Evolutionary conservation across 1,140 invertebrate species (phyloP).

Genomic region (Nylanderia fulva): DNA sequence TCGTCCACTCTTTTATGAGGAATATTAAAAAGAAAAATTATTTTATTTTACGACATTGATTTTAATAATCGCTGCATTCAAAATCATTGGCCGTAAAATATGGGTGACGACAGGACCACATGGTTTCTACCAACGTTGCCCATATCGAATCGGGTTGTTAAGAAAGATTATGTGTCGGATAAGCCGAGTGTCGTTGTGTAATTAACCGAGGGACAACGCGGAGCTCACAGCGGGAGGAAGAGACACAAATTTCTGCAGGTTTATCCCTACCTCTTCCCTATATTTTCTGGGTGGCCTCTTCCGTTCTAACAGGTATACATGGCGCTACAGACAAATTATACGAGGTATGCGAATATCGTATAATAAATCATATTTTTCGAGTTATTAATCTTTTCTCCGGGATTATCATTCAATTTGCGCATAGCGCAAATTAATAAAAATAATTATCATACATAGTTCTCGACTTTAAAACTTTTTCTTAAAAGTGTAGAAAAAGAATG

Average conservation of each 20-base stretch:
- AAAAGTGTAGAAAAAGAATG: background rate
- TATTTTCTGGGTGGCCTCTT: constrained; percentile 66
- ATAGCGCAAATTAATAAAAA: background rate
- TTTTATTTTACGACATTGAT: background rate
- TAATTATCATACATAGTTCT: background rate
- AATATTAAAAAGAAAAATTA: constrained; percentile 5
- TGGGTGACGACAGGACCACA: constrained; percentile 56
- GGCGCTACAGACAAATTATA: constrained; percentile 12
- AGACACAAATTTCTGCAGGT: constrained; percentile 74
- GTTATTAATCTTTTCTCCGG: background rate
- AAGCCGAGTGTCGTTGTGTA: constrained; percentile 78
- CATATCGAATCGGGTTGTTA: constrained; percentile 52
- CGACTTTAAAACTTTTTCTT: background rate
- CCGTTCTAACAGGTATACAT: constrained; percentile 48
- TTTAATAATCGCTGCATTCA: constrained; percentile 15
- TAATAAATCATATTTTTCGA: constrained; percentile 42
- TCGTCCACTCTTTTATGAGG: background rate
- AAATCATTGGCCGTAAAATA: constrained; percentile 31
- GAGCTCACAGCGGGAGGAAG: constrained; percentile 66
- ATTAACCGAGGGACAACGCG: constrained; percentile 76
- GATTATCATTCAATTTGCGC: too few species aligned
- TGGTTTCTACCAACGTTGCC: constrained; percentile 47
- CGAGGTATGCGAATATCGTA: constrained; percentile 33
- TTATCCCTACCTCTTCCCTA: constrained; percentile 54
- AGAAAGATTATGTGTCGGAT: constrained; percentile 72